Evolutionary conservation across 2,797 vertebrate genomes (phyloP).

Genomic region (Paedocypris micromegethes): DNA sequence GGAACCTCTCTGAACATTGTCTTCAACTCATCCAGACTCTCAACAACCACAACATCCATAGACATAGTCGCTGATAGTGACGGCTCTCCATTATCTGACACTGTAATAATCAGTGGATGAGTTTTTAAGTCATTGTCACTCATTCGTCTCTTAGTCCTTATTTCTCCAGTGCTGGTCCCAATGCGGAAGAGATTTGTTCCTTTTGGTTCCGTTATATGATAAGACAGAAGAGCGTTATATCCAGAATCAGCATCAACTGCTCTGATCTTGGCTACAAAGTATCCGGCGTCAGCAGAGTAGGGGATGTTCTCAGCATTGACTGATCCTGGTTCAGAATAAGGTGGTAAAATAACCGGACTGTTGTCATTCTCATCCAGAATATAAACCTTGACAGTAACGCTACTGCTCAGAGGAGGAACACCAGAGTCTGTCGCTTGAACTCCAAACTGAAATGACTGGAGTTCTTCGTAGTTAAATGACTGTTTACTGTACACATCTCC

Average conservation of each 20-base stretch:
- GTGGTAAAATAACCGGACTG: conserved; percentile 52
- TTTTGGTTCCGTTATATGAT: conserved; percentile 58
- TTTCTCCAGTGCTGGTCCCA: conserved; percentile 50
- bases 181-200: conserved; percentile 50
- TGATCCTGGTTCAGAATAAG: conserved; percentile 54
- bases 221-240: conserved; percentile 56
- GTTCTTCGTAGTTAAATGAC: conserved; percentile 79
- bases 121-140: conserved; percentile 43
- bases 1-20: neutral
- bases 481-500: conserved; percentile 75
- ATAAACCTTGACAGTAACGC: conserved; percentile 71
- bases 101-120: conserved; percentile 54
- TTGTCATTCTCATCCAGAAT: conserved; percentile 61
- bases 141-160: conserved; percentile 50
- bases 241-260: conserved; percentile 35
- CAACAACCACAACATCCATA: conserved; percentile 66
- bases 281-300: conserved; percentile 19
- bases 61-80: conserved; percentile 57
- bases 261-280: conserved; percentile 50
- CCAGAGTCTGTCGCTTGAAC: conserved; percentile 78
- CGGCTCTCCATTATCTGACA: conserved; percentile 67
- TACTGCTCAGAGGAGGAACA: conserved; percentile 71
- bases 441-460: conserved; percentile 74
- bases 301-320: conserved; percentile 15
- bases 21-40: conserved; percentile 27